Evolutionary conservation across 2,888 invertebrate genomes (phyloP).

Genomic region (Drosophila affinis): DNA sequence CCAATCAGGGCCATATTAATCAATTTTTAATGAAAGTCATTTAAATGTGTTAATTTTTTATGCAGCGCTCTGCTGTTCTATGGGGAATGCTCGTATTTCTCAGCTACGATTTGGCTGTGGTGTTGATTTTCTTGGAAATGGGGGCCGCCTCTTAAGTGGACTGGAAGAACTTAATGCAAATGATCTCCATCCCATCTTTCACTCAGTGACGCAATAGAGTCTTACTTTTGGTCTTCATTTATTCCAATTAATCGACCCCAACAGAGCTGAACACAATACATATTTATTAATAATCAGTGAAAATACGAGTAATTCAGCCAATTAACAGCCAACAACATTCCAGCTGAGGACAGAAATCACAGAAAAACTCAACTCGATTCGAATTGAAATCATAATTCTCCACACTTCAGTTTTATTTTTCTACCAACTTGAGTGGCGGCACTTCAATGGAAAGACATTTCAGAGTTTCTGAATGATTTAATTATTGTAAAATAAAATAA

Average conservation of each 20-base stretch:
- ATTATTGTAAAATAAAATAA: conserved; percentile 64
- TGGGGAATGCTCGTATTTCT: not conserved
- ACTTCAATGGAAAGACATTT: conserved; percentile 55
- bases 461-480: conserved; percentile 65
- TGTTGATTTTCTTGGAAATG: conserved; percentile 52
- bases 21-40: conserved; percentile 77
- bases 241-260: conserved; percentile 70
- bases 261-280: conserved; percentile 68
- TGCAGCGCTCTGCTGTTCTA: conserved; percentile 28
- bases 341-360: conserved; percentile 45
- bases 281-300: conserved; percentile 77
- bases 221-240: conserved; percentile 33
- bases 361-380: conserved; percentile 17
- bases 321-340: conserved; percentile 74
- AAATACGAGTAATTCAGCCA: conserved; percentile 69
- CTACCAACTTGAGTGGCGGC: conserved; percentile 20
- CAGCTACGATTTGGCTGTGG: not conserved
- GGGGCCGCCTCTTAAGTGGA: not conserved
- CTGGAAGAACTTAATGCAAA: not conserved
- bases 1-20: conserved; percentile 82
- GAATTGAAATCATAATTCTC: conserved; percentile 6
- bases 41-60: conserved; percentile 77
- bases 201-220: conserved; percentile 65
- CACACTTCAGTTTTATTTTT: no score
- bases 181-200: not conserved